Evolutionary conservation across 2,888 invertebrate species (phyloP), one percentile per base, ranked within the genome.

Genomic region (Scotopteryx bipunctaria): DNA sequence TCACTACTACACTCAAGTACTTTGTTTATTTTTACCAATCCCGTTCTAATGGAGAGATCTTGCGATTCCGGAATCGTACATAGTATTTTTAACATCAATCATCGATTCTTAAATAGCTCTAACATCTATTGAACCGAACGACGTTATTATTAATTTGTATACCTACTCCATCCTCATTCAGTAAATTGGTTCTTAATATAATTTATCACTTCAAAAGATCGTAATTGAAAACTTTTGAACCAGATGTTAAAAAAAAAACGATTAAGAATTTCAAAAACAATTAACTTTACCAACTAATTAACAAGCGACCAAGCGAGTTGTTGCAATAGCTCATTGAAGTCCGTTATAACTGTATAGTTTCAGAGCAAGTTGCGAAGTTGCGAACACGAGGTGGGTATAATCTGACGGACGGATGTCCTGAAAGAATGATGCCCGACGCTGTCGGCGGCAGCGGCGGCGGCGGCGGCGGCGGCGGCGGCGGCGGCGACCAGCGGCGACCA

Each of bases 401-500:
- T 32, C 21, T 15, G 43, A 14, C 38, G 37, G 47, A 32, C 46
- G 52, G 47, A 43, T 29, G 38, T 48, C 54, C 55, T 55, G 46
- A 46, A 45, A 44, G 40, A 21, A 37, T 23, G 33, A 13, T 33
- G 33, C 16, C 29, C n/a, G 15, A 33, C 42, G 42, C 14, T 15
- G 2, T 17, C 29, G 25, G 44, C 57, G 52, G 58, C 55, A 59
- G 66, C 49, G 61, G 41, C 55, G 57, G 52, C 66, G 66, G 66
- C 67, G 71, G 64, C 57, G 59, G 59, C 59, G 62, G 56, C n/a
- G n/a, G n/a, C n/a, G n/a, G n/a, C n/a, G n/a, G n/a, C n/a, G n/a
- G n/a, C n/a, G n/a, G n/a, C n/a, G n/a, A n/a, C n/a, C n/a, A n/a
- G 66, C 67, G 71, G 64, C 57, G 59, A 58, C 61, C 59, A 66